Evolutionary conservation across 1,140 invertebrate species (phyloP).

Genomic region (Tetragonula clypearis): DNA sequence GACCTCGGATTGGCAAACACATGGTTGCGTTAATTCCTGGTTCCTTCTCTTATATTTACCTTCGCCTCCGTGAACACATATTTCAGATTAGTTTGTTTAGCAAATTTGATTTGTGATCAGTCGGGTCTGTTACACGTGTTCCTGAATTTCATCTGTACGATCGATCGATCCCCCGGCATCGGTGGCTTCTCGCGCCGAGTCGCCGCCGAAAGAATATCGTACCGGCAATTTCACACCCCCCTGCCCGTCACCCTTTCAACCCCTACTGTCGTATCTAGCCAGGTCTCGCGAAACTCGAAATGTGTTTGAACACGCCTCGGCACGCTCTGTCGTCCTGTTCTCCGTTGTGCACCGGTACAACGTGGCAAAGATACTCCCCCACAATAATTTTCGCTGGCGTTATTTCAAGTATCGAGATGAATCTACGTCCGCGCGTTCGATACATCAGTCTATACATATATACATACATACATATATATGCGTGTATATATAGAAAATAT

Average conservation of each 20-base stretch:
- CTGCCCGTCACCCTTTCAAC: too few relatives aligned
- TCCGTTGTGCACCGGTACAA: conserved; percentile 31
- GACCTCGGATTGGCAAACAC: conserved; percentile 29
- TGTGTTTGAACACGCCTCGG: too few relatives aligned
- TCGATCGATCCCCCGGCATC: neutral
- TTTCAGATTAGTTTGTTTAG: conserved; percentile 8
- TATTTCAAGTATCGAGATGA: conserved; percentile 41
- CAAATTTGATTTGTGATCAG: conserved; percentile 5
- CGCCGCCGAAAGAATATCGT: neutral
- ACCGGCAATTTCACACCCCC: neutral
- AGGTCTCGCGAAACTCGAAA: too few relatives aligned
- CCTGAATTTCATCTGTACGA: neutral
- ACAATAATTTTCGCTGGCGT: conserved; percentile 26
- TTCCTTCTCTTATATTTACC: conserved; percentile 18
- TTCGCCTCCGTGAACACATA: conserved; percentile 15
- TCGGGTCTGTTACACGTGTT: neutral
- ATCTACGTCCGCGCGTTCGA: conserved; percentile 49
- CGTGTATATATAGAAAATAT: conserved; percentile 18
- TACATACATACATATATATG: conserved; percentile 21
- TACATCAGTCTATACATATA: conserved; percentile 18
- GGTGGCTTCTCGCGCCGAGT: neutral
- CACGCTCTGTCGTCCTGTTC: neutral
- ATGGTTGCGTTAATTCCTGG: conserved; percentile 2
- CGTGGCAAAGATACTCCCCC: conserved; percentile 41
- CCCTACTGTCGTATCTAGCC: neutral